Percentiles rank a stretch among this genome's conserved stretches.
Evolutionary conservation across 2,797 vertebrate species (phyloP).

Genomic region (Oryzias dopingdopingensis): DNA sequence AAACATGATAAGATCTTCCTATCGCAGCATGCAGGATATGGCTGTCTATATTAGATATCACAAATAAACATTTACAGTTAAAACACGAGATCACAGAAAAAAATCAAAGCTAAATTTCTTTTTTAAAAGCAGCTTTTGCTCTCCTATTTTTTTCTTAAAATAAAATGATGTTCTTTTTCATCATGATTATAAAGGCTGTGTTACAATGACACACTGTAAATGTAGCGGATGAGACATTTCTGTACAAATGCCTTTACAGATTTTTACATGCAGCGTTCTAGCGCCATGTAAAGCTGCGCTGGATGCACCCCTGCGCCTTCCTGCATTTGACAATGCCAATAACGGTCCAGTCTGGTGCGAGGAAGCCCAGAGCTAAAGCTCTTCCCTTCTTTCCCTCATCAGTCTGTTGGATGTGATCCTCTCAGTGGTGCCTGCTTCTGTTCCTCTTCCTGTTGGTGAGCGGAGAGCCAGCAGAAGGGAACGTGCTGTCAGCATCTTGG

Average conservation of each 20-base stretch:
- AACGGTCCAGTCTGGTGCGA: constrained; percentile 36
- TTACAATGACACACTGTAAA: constrained; percentile 13
- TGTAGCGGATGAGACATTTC: constrained; percentile 18
- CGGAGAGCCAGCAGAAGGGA: constrained; percentile 58
- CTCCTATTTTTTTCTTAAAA: too few species aligned
- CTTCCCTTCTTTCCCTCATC: constrained; percentile 27
- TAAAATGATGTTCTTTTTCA: constrained; percentile 16
- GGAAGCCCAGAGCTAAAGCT: constrained; percentile 23
- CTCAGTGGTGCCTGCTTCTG: constrained; percentile 54
- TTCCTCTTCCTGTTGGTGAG: constrained; percentile 59
- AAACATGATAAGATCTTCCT: constrained; percentile 19
- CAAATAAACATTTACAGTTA: constrained; percentile 34
- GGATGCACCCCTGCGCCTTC: neutral
- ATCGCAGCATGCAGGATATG: constrained; percentile 16
- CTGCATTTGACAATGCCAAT: constrained; percentile 8
- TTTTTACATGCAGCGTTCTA: constrained; percentile 17
- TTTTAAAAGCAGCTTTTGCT: too few species aligned
- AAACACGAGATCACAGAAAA: neutral
- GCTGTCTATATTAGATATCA: constrained; percentile 20
- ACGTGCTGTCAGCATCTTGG: constrained; percentile 60
- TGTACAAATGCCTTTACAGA: constrained; percentile 27
- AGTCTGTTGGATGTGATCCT: constrained; percentile 53
- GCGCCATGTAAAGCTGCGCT: constrained; percentile 2
- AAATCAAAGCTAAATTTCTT: too few species aligned
- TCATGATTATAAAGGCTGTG: constrained; percentile 17